These are phyloP conservation scores for Eucera pruinosa DNA, from an alignment of 2,888 invertebrate species.

Conservation along the genomic window DNA sequence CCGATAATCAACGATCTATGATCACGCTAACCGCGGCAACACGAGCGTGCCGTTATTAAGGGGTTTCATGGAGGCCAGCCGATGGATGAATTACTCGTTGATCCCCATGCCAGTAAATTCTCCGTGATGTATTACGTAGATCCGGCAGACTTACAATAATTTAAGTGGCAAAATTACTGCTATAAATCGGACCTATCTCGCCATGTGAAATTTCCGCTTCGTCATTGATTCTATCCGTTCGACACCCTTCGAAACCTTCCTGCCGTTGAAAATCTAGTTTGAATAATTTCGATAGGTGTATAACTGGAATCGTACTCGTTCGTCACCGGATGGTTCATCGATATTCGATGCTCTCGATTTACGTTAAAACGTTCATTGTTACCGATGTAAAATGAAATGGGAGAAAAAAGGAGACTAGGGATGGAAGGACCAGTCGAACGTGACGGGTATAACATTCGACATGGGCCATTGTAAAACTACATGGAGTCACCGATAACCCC, in stretches of 20 bases:
- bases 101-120: conserved; percentile 35
- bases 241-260: not conserved
- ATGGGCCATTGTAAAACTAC: conserved; percentile 46
- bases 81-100: conserved; percentile 51
- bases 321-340: not conserved
- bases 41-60: conserved; percentile 10
- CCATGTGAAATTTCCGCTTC: not conserved
- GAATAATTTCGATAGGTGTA: conserved; percentile 9
- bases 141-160: conserved; percentile 37
- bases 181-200: conserved; percentile 33
- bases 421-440: conserved; percentile 48
- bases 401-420: not conserved
- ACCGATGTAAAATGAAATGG: not conserved
- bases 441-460: conserved; percentile 50
- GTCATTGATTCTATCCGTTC: not conserved
- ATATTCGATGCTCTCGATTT: conserved; percentile 22
- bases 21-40: conserved; percentile 67
- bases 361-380: conserved; percentile 26
- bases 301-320: not conserved
- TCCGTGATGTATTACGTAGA: conserved; percentile 17
- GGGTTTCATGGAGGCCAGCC: conserved; percentile 14
- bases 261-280: not conserved
- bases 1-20: conserved; percentile 66
- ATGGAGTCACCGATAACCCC: conserved; percentile 45
- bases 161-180: conserved; percentile 44